Base-by-base conservation (phyloP, 2,113 vertebrate genomes). In the Tapirus terrestris region DNA sequence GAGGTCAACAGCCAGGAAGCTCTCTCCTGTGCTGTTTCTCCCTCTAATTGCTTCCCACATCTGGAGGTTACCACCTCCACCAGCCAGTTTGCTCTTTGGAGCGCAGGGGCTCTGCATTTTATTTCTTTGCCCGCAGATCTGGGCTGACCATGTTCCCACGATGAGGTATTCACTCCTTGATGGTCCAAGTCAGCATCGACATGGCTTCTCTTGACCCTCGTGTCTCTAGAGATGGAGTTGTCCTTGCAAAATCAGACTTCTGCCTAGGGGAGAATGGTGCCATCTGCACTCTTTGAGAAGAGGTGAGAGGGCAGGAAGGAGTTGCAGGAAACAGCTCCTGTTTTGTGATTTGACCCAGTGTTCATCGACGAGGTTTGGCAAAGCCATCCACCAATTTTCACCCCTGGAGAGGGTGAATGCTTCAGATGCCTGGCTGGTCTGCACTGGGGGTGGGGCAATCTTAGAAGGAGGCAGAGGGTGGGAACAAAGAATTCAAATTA, bases 231-330 rank as follows among this genome's bases (percentile, higher is more conserved):
- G 9, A 86, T 39, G 13, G 27, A n/a, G 16, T 2, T 70, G 18
- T 65, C 67, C 20, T 63, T 20, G 85, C 10, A 86, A 72, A 92
- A 81, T 58, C 8, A 9, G 11, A 25, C 33, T 77, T 72, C 18
- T 31, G 33, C 14, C 39, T 27, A 0, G 1, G 12, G 36, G 77
- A 65, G 8, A 36, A 27, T 16, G 21, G 2, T 3, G 3, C 4
- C 53, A 36, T 60, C 73, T 81, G n/a, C 9, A 51, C 18, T 27
- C 91, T 72, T 51, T 76, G 12, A 39, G 43, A 79, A 92, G 23
- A 60, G 6, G 56, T 17, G 10, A 39, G 6, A 10, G 8, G 39
- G 29, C 39, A 67, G 73, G 29, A 58, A 45, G 56, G 39, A 83
- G 8, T 2, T 12, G 2, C 27, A 48, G 45, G 25, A 43, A 58